Conservation (phyloP, 2,888 invertebrate species). For the Tenthredo scrophulariae region DNA sequence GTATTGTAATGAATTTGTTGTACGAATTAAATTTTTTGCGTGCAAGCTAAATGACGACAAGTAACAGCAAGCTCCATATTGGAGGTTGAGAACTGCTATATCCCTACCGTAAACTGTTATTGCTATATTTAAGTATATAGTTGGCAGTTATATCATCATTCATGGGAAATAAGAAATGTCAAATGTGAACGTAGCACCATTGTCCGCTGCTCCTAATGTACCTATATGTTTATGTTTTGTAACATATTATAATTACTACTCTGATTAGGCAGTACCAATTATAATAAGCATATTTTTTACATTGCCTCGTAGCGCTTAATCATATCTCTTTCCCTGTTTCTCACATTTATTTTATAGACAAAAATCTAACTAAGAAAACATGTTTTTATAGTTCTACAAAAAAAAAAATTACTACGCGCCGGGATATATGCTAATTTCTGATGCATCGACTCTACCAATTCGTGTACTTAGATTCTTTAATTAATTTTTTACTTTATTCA, state of each 20-base stretch:
- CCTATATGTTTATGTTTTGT: slow-evolving; percentile 73
- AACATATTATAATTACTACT: slow-evolving; percentile 75
- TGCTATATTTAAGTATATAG: slow-evolving; percentile 63
- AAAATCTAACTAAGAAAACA: not conserved
- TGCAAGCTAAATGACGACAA: slow-evolving; percentile 29
- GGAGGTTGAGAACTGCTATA: slow-evolving; percentile 49
- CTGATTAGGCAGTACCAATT: slow-evolving; percentile 74
- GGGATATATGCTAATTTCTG: slow-evolving; percentile 19
- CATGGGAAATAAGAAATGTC: slow-evolving; percentile 57
- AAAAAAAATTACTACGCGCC: not conserved
- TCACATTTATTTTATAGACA: slow-evolving; percentile 36
- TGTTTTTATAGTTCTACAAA: not conserved
- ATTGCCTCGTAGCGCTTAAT: slow-evolving; percentile 72
- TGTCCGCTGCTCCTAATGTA: slow-evolving; percentile 70
- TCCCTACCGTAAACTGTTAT: slow-evolving; percentile 59
- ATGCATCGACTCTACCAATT: not conserved
- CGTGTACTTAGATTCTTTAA: slow-evolving; percentile 14
- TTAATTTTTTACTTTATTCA: not conserved
- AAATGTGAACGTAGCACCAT: slow-evolving; percentile 63
- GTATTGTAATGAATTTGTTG: slow-evolving; percentile 41
- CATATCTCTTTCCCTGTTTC: slow-evolving; percentile 62
- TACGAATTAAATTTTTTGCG: slow-evolving; percentile 41
- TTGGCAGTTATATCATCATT: slow-evolving; percentile 59
- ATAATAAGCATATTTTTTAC: slow-evolving; percentile 77
- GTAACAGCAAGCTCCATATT: slow-evolving; percentile 46